A percentile compares a stretch with the other conserved stretches of the same genome.
Evolutionary conservation across 1,140 invertebrate genomes (phyloP).

Genomic region (Eupristina koningsbergeri): DNA sequence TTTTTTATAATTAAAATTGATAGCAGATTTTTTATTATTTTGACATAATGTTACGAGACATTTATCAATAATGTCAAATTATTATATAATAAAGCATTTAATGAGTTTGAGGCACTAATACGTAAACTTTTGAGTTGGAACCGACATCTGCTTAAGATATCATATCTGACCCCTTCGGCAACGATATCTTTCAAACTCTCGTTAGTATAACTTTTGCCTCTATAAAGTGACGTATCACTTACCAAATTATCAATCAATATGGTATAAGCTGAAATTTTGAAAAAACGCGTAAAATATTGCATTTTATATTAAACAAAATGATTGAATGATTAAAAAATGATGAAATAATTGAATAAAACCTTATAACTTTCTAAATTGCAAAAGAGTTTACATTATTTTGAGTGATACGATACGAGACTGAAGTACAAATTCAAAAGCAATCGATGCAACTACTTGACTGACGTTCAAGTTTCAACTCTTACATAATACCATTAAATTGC

Average conservation of each 20-base stretch:
- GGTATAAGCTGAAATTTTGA: neutral
- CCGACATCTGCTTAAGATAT: constrained; percentile 61
- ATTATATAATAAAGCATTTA: neutral
- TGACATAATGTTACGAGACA: no score
- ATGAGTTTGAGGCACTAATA: constrained; percentile 40
- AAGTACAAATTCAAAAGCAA: no score
- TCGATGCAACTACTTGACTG: neutral
- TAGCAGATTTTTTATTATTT: no score
- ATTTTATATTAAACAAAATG: neutral
- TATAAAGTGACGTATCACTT: neutral
- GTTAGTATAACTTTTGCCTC: constrained; percentile 47
- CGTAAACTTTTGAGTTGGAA: constrained; percentile 49
- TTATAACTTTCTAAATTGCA: no score
- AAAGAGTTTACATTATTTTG: no score
- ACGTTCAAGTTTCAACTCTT: neutral
- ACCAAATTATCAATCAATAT: constrained; percentile 9
- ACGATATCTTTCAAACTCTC: constrained; percentile 58
- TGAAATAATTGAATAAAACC: no score
- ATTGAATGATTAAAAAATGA: no score
- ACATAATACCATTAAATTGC: constrained; percentile 17
- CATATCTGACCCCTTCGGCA: constrained; percentile 51
- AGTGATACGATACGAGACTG: no score
- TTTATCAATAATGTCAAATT: no score
- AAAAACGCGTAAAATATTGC: neutral
- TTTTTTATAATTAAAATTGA: no score